These are phyloP conservation scores for Netelia inedita DNA, from an alignment of 2,888 invertebrate species.

Conservation along the genomic window DNA sequence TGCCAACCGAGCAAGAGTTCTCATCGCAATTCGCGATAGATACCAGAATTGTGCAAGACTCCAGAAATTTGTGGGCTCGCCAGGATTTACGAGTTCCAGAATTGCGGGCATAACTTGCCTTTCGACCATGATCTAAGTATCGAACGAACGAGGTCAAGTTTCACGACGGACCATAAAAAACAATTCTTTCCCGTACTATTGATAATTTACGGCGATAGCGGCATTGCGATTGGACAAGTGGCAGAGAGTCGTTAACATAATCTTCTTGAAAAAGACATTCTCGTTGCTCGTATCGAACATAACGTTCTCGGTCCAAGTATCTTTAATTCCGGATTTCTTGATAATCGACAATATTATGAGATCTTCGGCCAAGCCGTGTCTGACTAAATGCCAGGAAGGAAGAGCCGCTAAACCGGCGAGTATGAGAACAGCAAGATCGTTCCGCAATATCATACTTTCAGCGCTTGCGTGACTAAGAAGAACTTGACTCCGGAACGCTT, in stretches of 20 bases:
- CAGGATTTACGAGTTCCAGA: constrained; percentile 75
- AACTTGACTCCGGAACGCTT: constrained; percentile 75
- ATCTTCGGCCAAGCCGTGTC: constrained; percentile 78
- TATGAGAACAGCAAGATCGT: constrained; percentile 78
- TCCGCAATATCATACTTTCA: constrained; percentile 77
- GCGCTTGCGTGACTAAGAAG: constrained; percentile 65
- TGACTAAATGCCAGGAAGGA: constrained; percentile 76
- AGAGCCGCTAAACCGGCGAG: constrained; percentile 73
- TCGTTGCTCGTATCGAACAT: constrained; percentile 73
- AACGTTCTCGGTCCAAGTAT: constrained; percentile 77
- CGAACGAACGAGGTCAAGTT: background rate
- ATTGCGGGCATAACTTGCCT: constrained; percentile 70
- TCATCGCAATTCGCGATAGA: constrained; percentile 76
- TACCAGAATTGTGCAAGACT: constrained; percentile 75
- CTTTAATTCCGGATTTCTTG: constrained; percentile 74
- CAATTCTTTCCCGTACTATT: background rate
- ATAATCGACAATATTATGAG: constrained; percentile 76
- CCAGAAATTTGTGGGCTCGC: constrained; percentile 68
- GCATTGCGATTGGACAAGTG: constrained; percentile 72
- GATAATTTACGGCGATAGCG: constrained; percentile 73
- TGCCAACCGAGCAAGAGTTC: constrained; percentile 75
- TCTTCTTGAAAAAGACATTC: constrained; percentile 82
- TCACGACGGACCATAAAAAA: background rate
- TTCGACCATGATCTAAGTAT: constrained; percentile 75
- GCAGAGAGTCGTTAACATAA: constrained; percentile 77